phyloP scores from a whole-genome alignment of 2,797 vertebrate species.

The Carcharodon carcharias region DNA sequence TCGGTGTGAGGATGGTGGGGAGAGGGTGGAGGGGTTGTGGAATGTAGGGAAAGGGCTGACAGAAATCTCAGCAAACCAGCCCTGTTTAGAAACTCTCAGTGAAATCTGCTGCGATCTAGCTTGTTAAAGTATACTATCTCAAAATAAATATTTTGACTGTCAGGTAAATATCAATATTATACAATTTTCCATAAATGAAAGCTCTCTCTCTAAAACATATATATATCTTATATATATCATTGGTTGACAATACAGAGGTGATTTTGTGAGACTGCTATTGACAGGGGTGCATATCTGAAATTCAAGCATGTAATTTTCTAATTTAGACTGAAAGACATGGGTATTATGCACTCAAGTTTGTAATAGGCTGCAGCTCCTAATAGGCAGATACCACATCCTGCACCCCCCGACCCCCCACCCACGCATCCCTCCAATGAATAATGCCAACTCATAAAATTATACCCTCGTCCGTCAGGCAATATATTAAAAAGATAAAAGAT shows the following conservation, averaged over 20 bases:
- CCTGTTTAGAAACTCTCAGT: not conserved
- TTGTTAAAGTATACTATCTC: not conserved
- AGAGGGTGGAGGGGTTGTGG: constrained; percentile 30
- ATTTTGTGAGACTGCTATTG: not conserved
- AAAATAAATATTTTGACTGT: not conserved
- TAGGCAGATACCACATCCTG: not conserved
- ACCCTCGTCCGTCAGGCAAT: not conserved
- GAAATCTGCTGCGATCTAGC: not conserved
- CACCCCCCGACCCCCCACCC: not conserved
- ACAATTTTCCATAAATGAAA: not conserved
- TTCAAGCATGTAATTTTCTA: not conserved
- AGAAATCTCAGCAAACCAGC: not conserved
- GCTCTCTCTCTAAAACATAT: too few species aligned
- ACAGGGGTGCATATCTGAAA: too few species aligned
- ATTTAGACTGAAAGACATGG: not conserved
- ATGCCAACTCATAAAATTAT: not conserved
- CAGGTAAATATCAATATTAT: not conserved
- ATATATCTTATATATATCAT: too few species aligned
- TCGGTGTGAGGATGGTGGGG: not conserved
- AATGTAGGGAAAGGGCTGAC: not conserved
- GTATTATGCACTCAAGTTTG: not conserved
- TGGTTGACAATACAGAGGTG: too few species aligned
- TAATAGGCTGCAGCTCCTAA: too few species aligned
- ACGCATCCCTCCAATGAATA: too few species aligned
- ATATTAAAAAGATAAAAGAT: not conserved